These are phyloP conservation scores for Ctenochaetus hawaiiensis DNA, from an alignment of 2,797 vertebrate genomes.

Conservation along the genomic window DNA sequence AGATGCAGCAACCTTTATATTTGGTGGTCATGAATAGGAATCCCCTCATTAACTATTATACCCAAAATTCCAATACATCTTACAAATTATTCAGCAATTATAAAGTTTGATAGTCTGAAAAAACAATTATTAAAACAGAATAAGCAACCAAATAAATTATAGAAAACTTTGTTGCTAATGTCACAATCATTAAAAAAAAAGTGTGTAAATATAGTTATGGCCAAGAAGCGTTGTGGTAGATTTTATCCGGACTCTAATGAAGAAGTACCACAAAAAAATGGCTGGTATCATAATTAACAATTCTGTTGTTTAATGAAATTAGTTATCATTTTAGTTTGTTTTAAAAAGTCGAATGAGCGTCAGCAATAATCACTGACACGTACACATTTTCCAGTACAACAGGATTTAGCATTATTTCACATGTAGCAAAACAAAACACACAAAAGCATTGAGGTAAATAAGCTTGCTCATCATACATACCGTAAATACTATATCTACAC, in stretches of 20 bases:
- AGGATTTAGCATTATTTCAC: no score
- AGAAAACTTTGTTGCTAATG: no score
- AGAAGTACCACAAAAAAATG: background rate
- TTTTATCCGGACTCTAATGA: background rate
- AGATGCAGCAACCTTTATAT: background rate
- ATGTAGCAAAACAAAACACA: background rate
- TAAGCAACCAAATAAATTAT: no score
- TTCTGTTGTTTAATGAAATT: background rate
- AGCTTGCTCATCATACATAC: constrained; percentile 1
- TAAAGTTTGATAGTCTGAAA: background rate
- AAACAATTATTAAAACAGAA: no score
- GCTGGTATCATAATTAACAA: background rate
- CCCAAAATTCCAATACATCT: background rate
- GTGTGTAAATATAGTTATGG: background rate
- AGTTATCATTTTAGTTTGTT: no score
- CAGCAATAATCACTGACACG: no score
- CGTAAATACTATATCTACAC: constrained; percentile 9
- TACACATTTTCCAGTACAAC: no score
- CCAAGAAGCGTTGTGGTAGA: no score
- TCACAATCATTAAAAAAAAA: background rate
- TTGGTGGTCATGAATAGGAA: background rate
- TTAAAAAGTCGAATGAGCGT: no score
- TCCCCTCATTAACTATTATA: background rate
- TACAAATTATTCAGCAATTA: background rate
- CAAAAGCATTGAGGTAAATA: background rate